These are phyloP conservation scores for Pangasius larnaudii DNA, from an alignment of 2,797 vertebrate species.

Conservation along the genomic window DNA sequence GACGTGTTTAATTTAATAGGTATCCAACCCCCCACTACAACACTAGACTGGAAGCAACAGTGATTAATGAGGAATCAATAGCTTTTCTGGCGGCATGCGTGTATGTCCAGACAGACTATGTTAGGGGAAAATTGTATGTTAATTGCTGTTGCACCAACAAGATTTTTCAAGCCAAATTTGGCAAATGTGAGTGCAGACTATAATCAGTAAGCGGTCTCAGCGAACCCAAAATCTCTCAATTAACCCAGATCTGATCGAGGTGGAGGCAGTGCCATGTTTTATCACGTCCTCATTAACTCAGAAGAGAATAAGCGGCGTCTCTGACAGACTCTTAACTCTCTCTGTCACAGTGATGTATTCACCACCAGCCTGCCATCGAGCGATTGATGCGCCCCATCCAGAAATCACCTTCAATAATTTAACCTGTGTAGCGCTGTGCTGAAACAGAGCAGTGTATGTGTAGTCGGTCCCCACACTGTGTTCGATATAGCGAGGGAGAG, in stretches of 20 bases:
- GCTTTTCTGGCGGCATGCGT: constrained; percentile 4
- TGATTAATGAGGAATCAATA: constrained; percentile 31
- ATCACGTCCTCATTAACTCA: constrained; percentile 45
- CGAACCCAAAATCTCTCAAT: constrained; percentile 31
- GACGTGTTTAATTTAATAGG: constrained; percentile 23
- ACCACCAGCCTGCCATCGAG: constrained; percentile 12
- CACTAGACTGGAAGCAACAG: constrained; percentile 20
- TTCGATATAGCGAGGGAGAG: constrained; percentile 5
- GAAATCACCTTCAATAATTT: constrained; percentile 41
- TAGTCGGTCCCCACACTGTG: neutral
- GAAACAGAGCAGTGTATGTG: neutral
- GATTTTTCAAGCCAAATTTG: neutral
- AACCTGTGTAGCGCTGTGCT: constrained; percentile 5
- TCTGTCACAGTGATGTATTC: constrained; percentile 34
- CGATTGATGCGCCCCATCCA: constrained; percentile 2
- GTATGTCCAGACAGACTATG: constrained; percentile 11
- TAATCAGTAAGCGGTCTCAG: constrained; percentile 2
- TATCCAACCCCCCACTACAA: constrained; percentile 19
- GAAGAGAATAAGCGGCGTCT: constrained; percentile 20
- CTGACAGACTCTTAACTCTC: constrained; percentile 28
- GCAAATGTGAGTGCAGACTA: neutral
- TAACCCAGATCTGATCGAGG: constrained; percentile 34
- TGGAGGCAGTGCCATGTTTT: constrained; percentile 39
- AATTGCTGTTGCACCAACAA: constrained; percentile 4
- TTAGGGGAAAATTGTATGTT: neutral